Conservation (phyloP, 2,888 invertebrate species). For the Margaritifera margaritifera region DNA sequence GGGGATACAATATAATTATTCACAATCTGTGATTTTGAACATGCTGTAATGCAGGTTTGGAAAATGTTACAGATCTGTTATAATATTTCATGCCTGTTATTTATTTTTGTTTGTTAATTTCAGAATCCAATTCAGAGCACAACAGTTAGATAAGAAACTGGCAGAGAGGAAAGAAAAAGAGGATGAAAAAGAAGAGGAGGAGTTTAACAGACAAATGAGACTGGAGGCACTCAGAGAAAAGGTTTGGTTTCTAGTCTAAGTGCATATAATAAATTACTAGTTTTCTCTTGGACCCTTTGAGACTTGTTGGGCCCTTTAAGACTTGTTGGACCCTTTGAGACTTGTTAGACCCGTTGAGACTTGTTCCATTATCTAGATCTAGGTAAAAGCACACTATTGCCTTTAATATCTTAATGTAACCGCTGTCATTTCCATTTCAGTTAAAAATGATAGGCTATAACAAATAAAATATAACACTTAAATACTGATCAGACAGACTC, state of each 20-base stretch:
- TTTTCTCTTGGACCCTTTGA: not conserved
- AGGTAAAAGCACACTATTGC: too few species aligned
- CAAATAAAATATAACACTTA: too few species aligned
- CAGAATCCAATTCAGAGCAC: constrained; percentile 62
- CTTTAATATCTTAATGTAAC: too few species aligned
- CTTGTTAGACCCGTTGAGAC: not conserved
- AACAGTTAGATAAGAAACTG: constrained; percentile 56
- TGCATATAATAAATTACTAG: not conserved
- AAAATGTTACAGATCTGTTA: not conserved
- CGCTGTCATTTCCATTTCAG: too few species aligned
- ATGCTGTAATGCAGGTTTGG: too few species aligned
- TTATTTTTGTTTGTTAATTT: constrained; percentile 4
- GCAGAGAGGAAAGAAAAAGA: constrained; percentile 50
- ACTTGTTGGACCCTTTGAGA: not conserved
- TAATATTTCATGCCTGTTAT: not conserved
- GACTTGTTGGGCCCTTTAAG: not conserved
- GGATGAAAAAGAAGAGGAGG: constrained; percentile 53
- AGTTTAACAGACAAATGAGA: constrained; percentile 62
- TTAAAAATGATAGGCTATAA: too few species aligned
- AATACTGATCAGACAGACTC: too few species aligned
- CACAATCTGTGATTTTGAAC: too few species aligned
- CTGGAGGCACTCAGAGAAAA: constrained; percentile 64
- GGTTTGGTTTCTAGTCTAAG: constrained; percentile 32
- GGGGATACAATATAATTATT: too few species aligned
- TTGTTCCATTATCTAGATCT: too few species aligned